Conservation (phyloP, 1,140 invertebrate species). For the Drusus annulatus region DNA sequence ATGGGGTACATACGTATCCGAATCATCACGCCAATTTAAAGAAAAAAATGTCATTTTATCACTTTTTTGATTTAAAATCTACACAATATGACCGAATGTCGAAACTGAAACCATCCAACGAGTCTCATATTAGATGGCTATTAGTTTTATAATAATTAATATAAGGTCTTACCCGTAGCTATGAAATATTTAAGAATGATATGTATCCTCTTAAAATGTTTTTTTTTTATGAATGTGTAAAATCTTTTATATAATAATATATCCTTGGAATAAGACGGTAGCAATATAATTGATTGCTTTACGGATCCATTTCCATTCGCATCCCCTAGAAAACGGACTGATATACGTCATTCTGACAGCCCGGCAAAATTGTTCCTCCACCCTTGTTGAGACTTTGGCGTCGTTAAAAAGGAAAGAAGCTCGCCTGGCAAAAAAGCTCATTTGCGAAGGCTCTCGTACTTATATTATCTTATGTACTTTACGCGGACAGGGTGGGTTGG, state of each 20-base stretch:
- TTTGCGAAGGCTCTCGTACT: slow-evolving; percentile 51
- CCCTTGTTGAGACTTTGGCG: slow-evolving; percentile 39
- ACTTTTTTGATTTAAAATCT: no score
- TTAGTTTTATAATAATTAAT: no score
- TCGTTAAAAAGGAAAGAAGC: slow-evolving; percentile 28
- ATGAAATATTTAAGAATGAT: no score
- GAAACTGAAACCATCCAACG: no score
- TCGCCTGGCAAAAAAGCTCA: slow-evolving; percentile 55
- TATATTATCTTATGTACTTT: no score
- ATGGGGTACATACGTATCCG: no score
- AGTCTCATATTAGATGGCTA: no score
- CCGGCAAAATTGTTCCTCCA: slow-evolving; percentile 32
- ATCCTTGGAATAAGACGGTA: slow-evolving; percentile 11
- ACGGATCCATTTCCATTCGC: slow-evolving; percentile 15
- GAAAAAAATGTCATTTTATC: no score
- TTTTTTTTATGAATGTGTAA: not conserved
- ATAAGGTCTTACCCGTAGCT: no score
- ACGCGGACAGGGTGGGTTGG: no score
- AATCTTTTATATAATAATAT: not conserved
- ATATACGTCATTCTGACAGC: slow-evolving; percentile 44
- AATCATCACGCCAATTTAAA: no score
- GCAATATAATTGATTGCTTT: slow-evolving; percentile 30
- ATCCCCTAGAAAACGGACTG: slow-evolving; percentile 36
- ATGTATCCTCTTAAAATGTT: not conserved
- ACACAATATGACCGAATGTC: no score